Conservation (phyloP, 2,888 invertebrate genomes). For the Cheilosia pagana region DNA sequence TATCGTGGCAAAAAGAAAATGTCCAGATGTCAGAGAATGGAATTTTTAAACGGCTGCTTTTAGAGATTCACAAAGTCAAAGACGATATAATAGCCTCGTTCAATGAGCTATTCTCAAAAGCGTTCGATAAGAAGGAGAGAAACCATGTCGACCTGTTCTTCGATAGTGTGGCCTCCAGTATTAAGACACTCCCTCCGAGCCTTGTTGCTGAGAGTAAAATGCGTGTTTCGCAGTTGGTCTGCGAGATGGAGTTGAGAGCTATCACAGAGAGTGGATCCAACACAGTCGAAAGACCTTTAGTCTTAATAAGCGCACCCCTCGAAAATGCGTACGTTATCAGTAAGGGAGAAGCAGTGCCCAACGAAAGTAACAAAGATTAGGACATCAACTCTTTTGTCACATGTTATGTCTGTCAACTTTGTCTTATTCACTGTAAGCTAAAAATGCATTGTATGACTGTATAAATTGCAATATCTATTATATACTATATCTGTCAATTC, state of each 20-base stretch:
- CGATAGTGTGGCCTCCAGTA: conserved; percentile 78
- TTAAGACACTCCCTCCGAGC: conserved; percentile 77
- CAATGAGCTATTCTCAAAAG: conserved; percentile 78
- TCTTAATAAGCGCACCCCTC: conserved; percentile 37
- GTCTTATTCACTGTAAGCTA: no score
- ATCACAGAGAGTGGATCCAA: conserved; percentile 74
- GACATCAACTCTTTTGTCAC: background rate
- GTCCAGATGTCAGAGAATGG: conserved; percentile 66
- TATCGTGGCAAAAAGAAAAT: background rate
- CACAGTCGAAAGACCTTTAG: conserved; percentile 31
- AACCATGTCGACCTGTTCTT: conserved; percentile 80
- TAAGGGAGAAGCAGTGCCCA: conserved; percentile 16
- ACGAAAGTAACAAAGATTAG: conserved; percentile 42
- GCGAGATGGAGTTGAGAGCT: conserved; percentile 77
- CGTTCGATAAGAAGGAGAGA: conserved; percentile 76
- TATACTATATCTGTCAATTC: no score
- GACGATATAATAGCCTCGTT: conserved; percentile 81
- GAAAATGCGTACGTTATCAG: conserved; percentile 50
- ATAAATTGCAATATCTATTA: no score
- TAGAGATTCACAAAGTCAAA: conserved; percentile 81
- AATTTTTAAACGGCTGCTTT: conserved; percentile 78
- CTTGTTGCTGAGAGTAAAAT: conserved; percentile 78
- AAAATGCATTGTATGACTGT: no score
- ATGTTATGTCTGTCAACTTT: no score
- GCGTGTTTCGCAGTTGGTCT: conserved; percentile 78